Evolutionary conservation across 1,140 invertebrate species (phyloP), one percentile per base, ranked within the genome.

Genomic region (Procambarus clarkii): DNA sequence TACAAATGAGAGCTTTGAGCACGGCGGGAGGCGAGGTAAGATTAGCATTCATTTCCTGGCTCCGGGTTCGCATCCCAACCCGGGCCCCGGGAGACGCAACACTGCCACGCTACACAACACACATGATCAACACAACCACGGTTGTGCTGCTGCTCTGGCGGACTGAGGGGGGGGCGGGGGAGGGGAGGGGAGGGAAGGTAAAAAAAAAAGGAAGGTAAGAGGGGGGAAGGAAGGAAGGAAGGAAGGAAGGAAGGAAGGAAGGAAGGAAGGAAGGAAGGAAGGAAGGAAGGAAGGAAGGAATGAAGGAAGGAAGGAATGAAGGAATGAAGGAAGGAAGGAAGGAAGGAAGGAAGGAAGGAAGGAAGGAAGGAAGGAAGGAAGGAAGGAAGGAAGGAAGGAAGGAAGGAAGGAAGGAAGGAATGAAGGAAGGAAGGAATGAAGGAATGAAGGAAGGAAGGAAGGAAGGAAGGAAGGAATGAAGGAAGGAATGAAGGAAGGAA

Each of bases 71-170:
- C n/a, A n/a, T n/a, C n/a, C n/a, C n/a, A n/a, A n/a, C n/a, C n/a
- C n/a, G n/a, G n/a, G n/a, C n/a, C n/a, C n/a, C n/a, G n/a, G n/a
- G n/a, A n/a, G n/a, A n/a, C n/a, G n/a, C n/a, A 34, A 11, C 3
- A 15, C 7, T 15, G 76, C 9, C 3, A 34, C 7, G 9, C 7
- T 7, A 3, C 3, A 11, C 2, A 18, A 24, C 3, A 77, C 9
- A 9, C 8, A n/a, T 3, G 21, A 77, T 2, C 3, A 34, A 34
- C 3, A 34, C 3, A 34, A 77, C 7, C 7, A 46, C 2, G 21
- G 21, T 2, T 3, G 24, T 5, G 24, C 97, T 94, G 98, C 3
- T 9, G 9, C 2, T 15, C 2, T 5, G 24, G 24, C 3, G 21
- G 76, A 4, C 9, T 8, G 34, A 77, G 34, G 24, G 21, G 34